Base-by-base conservation (phyloP, 2,113 vertebrate genomes). In the Brachypteracias leptosomus region DNA sequence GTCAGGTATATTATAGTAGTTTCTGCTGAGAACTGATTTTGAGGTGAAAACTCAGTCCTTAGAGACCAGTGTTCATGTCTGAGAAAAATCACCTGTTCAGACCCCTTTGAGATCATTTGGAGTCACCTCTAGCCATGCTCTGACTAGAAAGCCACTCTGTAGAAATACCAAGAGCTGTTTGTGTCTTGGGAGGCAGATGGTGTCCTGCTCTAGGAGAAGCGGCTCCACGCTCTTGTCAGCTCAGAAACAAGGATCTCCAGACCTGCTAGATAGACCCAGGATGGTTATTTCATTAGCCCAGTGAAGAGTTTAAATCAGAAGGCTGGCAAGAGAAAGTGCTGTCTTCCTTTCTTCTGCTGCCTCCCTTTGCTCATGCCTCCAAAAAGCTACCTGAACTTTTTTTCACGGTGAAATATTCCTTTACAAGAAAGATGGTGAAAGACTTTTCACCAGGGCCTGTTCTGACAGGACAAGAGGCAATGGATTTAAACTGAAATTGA, bases 171-270 rank as follows among this genome's bases (percentile, higher is more conserved):
- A 22, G 52, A 72, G 16, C 51, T 52, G 21, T 16, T 72, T 83
- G 16, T 4, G 0, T 55, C 35, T 74, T 0, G 0, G 49, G 72
- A 79, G 15, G 36, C 46, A 83, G 58, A 10, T 1, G 1, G 2
- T 42, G 20, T 71, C 47, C 55, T 63, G 29, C 46, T 61, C 20
- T 31, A 17, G 42, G 29, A 91, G 47, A 85, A 84, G 36, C 38
- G 71, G 7, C 38, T 73, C 42, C 1, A 0, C 62, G 20, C 28
- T 24, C 65, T 74, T 3, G 1, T 25, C 55, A 86, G 42, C 68
- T 92, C 57, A 72, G 90, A 87, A 73, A 51, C 7, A 19, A 80
- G 66, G 35, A 29, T 66, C 52, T 84, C 31, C 42, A 82, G 52
- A 65, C 26, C 28, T 33, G 9, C 28, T 31, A 61, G n/a, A 25